Evolutionary conservation across 2,113 vertebrate genomes (phyloP), one percentile per base, ranked within the genome.

Genomic region (Phylloscopus trochiloides): DNA sequence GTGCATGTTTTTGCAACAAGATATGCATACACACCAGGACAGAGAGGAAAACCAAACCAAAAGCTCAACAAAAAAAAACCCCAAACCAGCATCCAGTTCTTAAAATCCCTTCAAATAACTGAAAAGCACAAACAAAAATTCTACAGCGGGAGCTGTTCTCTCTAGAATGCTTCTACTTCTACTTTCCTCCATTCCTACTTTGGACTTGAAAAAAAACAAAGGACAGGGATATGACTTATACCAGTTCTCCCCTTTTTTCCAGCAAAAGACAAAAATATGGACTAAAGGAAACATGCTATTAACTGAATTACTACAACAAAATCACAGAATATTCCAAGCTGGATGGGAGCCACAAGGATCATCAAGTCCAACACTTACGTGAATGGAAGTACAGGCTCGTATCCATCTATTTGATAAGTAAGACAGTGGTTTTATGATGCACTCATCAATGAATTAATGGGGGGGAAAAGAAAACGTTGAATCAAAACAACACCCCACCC

Each of bases 1-100:
- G 32, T 66, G 84, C 58, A 17, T 75, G 58, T 54, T 89, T 82
- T 87, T 73, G 52, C 50, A 91, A 82, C 12, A 74, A 80, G 59
- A 79, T 92, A 90, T 29, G 72, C 70, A 87, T 68, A 67, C 20
- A 71, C 17, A 78, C 43, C 6, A 52, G 16, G 42, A 75, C 3
- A 13, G 12, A 25, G 21, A 12, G 17, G 12, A 62, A 36, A 43
- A n/a, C 9, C 14, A 47, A 48, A 65, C 11, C 12, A 48, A 77
- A 78, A 21, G 2, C 7, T 42, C 28, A 42, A 54, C 3, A 21
- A 20, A 24, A 15, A 15, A 61, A 62, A 5, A 0, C 8, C 16
- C 38, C 24, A 74, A 75, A 75, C 5, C 1, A 72, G 6, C 16
- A 74, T 47, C 18, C 10, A 51, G 20, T 52, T 51, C 52, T 63